Base-by-base conservation (phyloP, 2,113 vertebrate species). In the Gobiocypris rarus region DNA sequence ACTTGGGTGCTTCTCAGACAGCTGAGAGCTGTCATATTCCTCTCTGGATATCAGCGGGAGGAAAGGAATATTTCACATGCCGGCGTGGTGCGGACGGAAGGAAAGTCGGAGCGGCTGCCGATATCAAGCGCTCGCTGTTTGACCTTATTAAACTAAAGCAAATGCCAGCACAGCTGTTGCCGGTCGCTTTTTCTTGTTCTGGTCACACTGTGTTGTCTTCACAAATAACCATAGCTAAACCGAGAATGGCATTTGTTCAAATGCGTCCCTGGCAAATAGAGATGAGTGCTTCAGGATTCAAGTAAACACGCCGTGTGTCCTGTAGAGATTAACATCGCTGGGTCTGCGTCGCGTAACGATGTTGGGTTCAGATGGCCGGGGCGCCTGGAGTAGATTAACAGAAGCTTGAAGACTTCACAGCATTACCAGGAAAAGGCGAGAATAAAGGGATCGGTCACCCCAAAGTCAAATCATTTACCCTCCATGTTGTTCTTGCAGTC, bases 131-230 rank as follows among this genome's bases (percentile, higher is more conserved):
- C 48, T 65, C 28, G 9, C 34, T 56, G 70, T 56, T 56, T 69
- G 83, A 70, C 83, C 61, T 67, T 67, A 77, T 84, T 84, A 78
- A 83, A 75, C 58, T 31, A 75, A 84, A 77, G 83, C 61, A 84
- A 84, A 84, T 77, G 74, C 15, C 82, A 83, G 82, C 17, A 5
- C 14, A 8, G 52, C 38, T 61, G 31, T 63, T 24, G 31, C 1
- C 15, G 74, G 59, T 56, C 26, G 9, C 38, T 6, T 84, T 80
- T 52, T 22, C 34, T 56, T 59, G 52, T 73, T 13, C 43, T 31
- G 28, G 81, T 70, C 65, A 58, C 67, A 54, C 59, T 52, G 8
- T 45, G 75, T 70, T 43, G 48, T 70, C 63, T 77, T 77, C 38
- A 54, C 38, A 67, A 45, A 41, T 58, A 67, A 14, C 1, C 50